A percentile compares a stretch with the other conserved stretches of the same genome.
These are phyloP conservation scores for Phrynosoma platyrhinos DNA, from an alignment of 2,113 vertebrate species.

Conservation along the genomic window DNA sequence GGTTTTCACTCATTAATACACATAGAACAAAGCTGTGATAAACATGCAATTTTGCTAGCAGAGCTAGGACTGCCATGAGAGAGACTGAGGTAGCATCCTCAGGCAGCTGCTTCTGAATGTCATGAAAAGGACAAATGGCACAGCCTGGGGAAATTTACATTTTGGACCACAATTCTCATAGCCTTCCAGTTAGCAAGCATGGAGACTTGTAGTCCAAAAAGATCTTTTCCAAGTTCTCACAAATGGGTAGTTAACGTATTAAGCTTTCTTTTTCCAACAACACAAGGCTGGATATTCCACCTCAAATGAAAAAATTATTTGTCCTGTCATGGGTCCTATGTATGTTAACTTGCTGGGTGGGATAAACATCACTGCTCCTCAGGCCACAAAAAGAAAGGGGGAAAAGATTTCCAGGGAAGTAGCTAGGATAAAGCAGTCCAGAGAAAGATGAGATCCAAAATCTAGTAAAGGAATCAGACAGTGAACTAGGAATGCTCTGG, in stretches of 20 bases:
- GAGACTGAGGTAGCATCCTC: background rate
- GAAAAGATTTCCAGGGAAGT: no score
- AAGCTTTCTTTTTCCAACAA: background rate
- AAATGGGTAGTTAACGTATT: background rate
- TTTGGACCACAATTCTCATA: no score
- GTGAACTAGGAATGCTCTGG: background rate
- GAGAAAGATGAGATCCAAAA: background rate
- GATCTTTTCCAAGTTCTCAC: no score
- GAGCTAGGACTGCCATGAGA: background rate
- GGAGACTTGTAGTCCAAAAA: no score
- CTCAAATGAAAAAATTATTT: background rate
- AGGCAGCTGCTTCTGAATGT: background rate
- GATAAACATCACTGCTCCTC: no score
- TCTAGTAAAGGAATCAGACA: background rate
- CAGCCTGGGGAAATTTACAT: no score
- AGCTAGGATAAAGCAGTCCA: background rate
- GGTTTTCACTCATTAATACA: background rate
- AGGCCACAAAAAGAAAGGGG: no score
- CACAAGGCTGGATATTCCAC: background rate
- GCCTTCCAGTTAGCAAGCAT: no score
- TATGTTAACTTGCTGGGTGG: background rate
- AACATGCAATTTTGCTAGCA: background rate
- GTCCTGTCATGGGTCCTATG: background rate
- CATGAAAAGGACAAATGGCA: background rate
- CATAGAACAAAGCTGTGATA: no score